Evolutionary conservation across 2,888 invertebrate species (phyloP), one percentile per base, ranked within the genome.

Genomic region (Ichneumon xanthorius): DNA sequence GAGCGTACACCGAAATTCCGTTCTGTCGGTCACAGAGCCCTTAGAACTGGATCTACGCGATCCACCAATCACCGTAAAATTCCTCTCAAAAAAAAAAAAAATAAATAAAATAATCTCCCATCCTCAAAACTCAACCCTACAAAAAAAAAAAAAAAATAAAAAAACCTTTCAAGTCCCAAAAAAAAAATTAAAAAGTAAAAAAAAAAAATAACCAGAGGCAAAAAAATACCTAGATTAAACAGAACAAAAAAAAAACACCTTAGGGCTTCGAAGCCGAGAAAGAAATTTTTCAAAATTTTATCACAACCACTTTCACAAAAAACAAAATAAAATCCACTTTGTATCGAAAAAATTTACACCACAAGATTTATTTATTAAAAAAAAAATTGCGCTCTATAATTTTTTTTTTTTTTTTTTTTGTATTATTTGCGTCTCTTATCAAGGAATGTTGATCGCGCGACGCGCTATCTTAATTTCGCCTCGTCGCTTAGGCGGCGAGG

Each of bases 391-490:
- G 26, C 26, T 26, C 1, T 26, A 26, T n/a, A n/a, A n/a, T n/a
- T n/a, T n/a, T 65, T 40, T 53, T n/a, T 40, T 45, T 40, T 33
- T 71, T 65, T 40, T 53, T n/a, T 53, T 45, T 53, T 73, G 11
- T 45, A 61, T 22, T 14, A 9, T 40, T 45, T 9, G 11, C 26
- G 58, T 48, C 14, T 16, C 22, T 61, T 73, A 73, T 61, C 73
- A 26, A 19, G 40, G 45, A 73, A 73, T 45, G 40, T 75, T 45
- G 72, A 73, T 58, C 9, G 45, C 37, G 50, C 70, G 33, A 55
- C 55, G 22, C 22, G 9, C 14, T 48, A 22, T 72, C 22, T 26
- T 40, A 7, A 6, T 19, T 72, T 73, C 45, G 40, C n/a, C 9
- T 30, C 30, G 30, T 5, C 4, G 4, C 0, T 4, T 0, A 0